Evolutionary conservation across 2,113 vertebrate genomes (phyloP).

Genomic region (Antigone vipio): DNA sequence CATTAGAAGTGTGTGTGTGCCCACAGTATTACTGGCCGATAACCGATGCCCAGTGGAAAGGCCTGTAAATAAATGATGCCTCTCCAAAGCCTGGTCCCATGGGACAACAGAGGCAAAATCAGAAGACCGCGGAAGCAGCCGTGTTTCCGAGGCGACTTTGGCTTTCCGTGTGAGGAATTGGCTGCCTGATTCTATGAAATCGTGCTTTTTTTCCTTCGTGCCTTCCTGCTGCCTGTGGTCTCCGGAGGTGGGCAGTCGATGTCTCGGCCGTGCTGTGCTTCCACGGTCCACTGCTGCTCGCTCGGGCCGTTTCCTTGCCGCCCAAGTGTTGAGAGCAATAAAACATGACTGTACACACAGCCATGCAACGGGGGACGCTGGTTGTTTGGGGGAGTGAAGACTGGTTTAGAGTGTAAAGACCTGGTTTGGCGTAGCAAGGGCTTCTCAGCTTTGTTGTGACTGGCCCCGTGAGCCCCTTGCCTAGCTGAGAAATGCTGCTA

Average conservation of each 20-base stretch:
- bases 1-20: slow-evolving; percentile 78
- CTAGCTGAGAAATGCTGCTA: slow-evolving; percentile 3
- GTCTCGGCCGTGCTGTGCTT: neutral
- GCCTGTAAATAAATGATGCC: slow-evolving; percentile 78
- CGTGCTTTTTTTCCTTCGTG: neutral
- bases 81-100: slow-evolving; percentile 62
- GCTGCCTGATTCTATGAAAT: slow-evolving; percentile 71
- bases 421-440: neutral
- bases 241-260: fast-evolving
- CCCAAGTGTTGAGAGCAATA: neutral
- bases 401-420: slow-evolving; percentile 1
- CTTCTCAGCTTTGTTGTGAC: neutral
- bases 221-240: neutral
- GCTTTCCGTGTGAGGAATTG: slow-evolving; percentile 66
- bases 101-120: slow-evolving; percentile 76
- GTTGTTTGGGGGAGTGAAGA: slow-evolving; percentile 21
- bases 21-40: slow-evolving; percentile 74
- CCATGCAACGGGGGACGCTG: fast-evolving
- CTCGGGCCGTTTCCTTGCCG: neutral
- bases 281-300: neutral
- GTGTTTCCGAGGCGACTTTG: slow-evolving; percentile 75
- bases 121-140: slow-evolving; percentile 58
- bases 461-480: neutral
- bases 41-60: slow-evolving; percentile 72
- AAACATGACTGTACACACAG: neutral